These are phyloP conservation scores for Sarcophaga peregrina DNA, from an alignment of 1,140 invertebrate species.

Conservation along the genomic window DNA sequence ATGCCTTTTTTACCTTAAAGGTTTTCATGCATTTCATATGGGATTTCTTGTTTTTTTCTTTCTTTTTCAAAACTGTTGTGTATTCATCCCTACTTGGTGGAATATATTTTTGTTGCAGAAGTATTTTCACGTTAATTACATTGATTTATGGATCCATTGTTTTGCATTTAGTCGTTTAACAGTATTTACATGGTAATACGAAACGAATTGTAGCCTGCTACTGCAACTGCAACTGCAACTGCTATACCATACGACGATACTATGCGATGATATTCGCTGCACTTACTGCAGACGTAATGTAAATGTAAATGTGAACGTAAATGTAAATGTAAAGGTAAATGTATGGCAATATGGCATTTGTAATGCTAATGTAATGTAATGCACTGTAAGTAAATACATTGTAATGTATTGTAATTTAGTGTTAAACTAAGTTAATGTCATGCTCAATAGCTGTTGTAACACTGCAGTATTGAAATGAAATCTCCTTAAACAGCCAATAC, in stretches of 20 bases:
- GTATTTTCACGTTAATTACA: slow-evolving; percentile 25
- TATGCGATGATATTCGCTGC: no score
- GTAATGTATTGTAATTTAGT: slow-evolving; percentile 8
- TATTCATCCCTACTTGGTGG: background rate
- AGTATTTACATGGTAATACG: slow-evolving; percentile 13
- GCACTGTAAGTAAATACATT: background rate
- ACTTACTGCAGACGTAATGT: no score
- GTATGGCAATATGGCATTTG: background rate
- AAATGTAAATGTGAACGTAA: no score
- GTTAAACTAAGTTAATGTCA: slow-evolving; percentile 16
- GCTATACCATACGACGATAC: background rate
- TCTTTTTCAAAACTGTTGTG: background rate
- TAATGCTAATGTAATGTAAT: background rate
- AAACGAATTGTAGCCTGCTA: background rate
- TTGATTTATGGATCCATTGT: slow-evolving; percentile 27
- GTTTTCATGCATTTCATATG: background rate
- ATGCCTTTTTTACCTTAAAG: background rate
- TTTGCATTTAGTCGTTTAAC: background rate
- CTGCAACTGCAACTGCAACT: background rate
- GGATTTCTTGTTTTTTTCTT: background rate
- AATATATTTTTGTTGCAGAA: background rate
- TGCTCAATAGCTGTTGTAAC: background rate
- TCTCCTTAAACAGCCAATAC: background rate
- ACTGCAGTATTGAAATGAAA: background rate
- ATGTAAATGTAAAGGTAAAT: no score